Base-by-base conservation (phyloP, 2,113 vertebrate genomes). In the Synodontis membranacea region DNA sequence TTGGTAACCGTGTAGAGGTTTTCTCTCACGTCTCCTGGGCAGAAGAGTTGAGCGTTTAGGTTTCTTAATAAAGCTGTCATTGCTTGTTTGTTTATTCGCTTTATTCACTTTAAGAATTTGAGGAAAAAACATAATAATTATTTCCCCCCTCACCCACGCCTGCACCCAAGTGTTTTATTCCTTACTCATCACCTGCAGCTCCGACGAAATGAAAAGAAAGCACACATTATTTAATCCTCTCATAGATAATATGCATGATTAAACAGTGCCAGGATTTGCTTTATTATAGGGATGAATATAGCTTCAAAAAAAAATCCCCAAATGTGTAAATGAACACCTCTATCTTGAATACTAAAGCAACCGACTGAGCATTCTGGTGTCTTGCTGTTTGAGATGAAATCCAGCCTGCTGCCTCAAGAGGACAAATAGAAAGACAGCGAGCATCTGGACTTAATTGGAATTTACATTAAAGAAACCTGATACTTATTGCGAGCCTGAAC, bases 391-490 rank as follows among this genome's bases (percentile, higher is more conserved):
- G 21, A 52, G 76, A 68, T 48, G 46, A 80, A 68, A 34, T 34
- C 58, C 58, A 80, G 48, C 23, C 37, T 80, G 44, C 44, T 62
- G 46, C 81, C 56, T 37, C 9, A 12, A 83, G 44, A 75, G 56
- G 44, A 62, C 72, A 37, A 28, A 14, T 28, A 34, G 72, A 54
- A 82, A 50, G 54, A 78, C 48, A 31, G n/a, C 34, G 34, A 84
- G 85, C 88, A 89, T 89, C 88, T 89, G 88, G 88, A 86, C 34
- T 84, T 80, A 81, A 86, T 89, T 89, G 82, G 76, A 84, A 74
- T 80, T 78, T 78, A 84, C 86, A 52, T 84, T 86, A 78, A 75
- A 66, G 88, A 84, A 89, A 89, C 52, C 66, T 37, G 88, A 89
- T 86, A 80, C 82, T 44, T 72, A 80, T 84, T 75, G 68, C 39